Percentiles rank a stretch among this genome's conserved stretches.
Conservation (phyloP, 2,797 vertebrate species). For the Meda fulgida region DNA sequence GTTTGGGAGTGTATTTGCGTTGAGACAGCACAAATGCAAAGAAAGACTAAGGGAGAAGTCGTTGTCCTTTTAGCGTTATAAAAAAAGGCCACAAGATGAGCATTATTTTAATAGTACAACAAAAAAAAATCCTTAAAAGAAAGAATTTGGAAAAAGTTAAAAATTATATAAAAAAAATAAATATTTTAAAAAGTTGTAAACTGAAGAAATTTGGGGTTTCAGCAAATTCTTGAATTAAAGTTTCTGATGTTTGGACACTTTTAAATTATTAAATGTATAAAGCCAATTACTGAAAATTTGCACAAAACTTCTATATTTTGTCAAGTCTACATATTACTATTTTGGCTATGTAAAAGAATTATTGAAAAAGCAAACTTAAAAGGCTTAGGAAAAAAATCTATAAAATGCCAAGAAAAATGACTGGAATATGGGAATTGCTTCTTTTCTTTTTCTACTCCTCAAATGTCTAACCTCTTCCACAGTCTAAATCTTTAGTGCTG, state of each 20-base stretch:
- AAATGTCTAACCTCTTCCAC: not conserved
- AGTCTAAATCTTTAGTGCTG: not conserved
- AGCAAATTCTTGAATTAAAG: not conserved
- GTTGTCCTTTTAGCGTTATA: constrained; percentile 31
- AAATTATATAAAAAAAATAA: no score
- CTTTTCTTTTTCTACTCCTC: no score
- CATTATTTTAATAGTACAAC: constrained; percentile 41
- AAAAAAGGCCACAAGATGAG: constrained; percentile 58
- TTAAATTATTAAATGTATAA: not conserved
- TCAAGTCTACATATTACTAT: not conserved
- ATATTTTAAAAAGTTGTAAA: not conserved
- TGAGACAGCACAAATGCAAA: constrained; percentile 20
- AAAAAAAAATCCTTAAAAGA: not conserved
- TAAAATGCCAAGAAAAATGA: constrained; percentile 20
- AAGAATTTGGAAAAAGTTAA: constrained; percentile 14
- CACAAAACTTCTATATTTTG: not conserved
- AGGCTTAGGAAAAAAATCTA: not conserved
- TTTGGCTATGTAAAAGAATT: constrained; percentile 25
- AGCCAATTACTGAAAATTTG: not conserved
- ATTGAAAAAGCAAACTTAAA: constrained; percentile 20
- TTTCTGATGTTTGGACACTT: not conserved
- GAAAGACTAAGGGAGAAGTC: constrained; percentile 30
- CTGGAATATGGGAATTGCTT: constrained; percentile 28
- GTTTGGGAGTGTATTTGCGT: constrained; percentile 35
- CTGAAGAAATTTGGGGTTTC: not conserved